Conservation (phyloP, 2,113 vertebrate genomes). For the Cathartes aura region DNA sequence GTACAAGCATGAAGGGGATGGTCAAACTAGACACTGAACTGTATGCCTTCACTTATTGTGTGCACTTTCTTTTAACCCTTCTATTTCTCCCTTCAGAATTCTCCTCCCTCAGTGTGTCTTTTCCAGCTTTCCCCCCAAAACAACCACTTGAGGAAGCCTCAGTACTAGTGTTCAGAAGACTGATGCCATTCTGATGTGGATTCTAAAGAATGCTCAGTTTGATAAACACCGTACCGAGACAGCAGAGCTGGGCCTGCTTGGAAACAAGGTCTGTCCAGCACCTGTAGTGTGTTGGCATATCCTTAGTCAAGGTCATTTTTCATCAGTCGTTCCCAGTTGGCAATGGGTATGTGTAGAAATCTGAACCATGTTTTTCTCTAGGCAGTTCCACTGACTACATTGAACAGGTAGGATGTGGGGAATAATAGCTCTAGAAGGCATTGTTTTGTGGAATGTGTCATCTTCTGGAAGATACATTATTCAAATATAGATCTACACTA, state of each 20-base stretch:
- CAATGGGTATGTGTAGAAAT: background rate
- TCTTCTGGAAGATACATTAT: background rate
- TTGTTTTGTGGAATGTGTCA: background rate
- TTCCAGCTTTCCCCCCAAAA: background rate
- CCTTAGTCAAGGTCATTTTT: background rate
- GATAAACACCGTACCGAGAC: background rate
- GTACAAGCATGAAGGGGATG: background rate
- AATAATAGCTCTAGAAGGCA: background rate
- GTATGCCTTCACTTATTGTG: accelerated
- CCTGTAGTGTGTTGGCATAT: background rate
- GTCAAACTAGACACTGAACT: background rate
- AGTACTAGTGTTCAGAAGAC: background rate
- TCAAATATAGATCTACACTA: background rate
- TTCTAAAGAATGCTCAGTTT: background rate
- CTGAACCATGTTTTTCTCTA: background rate
- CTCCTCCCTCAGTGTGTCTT: background rate
- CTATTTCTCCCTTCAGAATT: background rate
- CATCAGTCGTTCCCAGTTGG: background rate
- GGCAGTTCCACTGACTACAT: background rate
- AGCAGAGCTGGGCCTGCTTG: background rate
- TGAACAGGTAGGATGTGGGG: background rate
- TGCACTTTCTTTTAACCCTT: background rate
- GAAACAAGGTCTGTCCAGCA: background rate
- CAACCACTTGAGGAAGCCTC: background rate
- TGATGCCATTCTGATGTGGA: background rate